phyloP scores from a whole-genome alignment of 1,140 invertebrate genomes.

The Drosophila ercepeae region DNA sequence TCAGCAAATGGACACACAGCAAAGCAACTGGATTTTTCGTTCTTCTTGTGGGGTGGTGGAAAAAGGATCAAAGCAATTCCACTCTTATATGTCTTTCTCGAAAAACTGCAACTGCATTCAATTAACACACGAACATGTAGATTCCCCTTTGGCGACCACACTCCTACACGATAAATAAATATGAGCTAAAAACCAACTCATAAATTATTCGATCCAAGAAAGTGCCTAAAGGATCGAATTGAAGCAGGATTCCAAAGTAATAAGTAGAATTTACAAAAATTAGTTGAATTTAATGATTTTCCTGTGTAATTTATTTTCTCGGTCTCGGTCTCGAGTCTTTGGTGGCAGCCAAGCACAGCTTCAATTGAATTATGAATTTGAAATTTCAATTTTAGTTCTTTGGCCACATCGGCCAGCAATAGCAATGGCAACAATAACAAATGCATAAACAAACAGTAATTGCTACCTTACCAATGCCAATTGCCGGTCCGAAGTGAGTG shows the following conservation, averaged over 20 bases:
- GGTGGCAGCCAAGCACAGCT: conserved; percentile 58
- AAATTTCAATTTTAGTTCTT: conserved; percentile 73
- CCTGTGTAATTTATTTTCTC: conserved; percentile 38
- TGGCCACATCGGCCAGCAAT: conserved; percentile 16
- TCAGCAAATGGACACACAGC: conserved; percentile 59
- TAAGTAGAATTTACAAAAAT: not conserved
- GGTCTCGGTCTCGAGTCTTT: conserved; percentile 45
- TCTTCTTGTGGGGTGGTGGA: conserved; percentile 4
- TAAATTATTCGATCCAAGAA: too few species aligned
- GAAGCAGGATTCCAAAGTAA: too few species aligned
- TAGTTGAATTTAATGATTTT: not conserved
- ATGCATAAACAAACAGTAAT: conserved; percentile 80
- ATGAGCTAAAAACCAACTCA: too few species aligned
- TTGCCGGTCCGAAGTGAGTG: conserved; percentile 36
- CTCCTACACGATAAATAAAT: not conserved
- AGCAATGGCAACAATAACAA: conserved; percentile 51
- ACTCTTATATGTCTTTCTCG: conserved; percentile 10
- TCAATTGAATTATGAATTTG: conserved; percentile 81
- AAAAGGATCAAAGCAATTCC: conserved; percentile 38
- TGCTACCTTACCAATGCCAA: conserved; percentile 64
- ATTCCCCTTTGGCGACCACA: conserved; percentile 31
- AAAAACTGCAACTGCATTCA: conserved; percentile 33
- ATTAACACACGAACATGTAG: conserved; percentile 22
- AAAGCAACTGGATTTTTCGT: conserved; percentile 18
- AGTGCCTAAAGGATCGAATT: not conserved